phyloP scores from a whole-genome alignment of 2,888 invertebrate genomes.

The Fabriciana adippe region DNA sequence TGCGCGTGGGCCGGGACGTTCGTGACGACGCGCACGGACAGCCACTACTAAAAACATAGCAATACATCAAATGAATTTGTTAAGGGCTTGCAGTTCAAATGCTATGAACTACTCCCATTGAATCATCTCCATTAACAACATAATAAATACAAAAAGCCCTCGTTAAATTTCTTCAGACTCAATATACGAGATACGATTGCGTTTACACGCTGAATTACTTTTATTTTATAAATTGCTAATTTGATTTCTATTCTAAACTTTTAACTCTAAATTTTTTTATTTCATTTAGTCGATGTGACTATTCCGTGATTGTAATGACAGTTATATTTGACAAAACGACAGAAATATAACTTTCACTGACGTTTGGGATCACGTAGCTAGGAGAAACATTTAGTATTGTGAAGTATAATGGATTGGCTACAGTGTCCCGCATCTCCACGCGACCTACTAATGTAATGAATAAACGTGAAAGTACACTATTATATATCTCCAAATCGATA shows the following conservation, averaged over 20 bases:
- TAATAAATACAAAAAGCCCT: too few relatives aligned
- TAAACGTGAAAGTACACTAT: slow-evolving; percentile 50
- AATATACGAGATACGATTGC: too few relatives aligned
- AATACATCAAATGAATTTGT: slow-evolving; percentile 5
- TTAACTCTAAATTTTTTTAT: neutral
- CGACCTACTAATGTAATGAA: slow-evolving; percentile 73
- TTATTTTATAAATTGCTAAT: neutral
- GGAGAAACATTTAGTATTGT: slow-evolving; percentile 59
- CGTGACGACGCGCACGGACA: slow-evolving; percentile 25
- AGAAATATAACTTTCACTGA: slow-evolving; percentile 68
- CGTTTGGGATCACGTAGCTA: slow-evolving; percentile 58
- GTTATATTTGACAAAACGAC: slow-evolving; percentile 55
- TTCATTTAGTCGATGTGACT: slow-evolving; percentile 9
- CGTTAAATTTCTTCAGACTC: too few relatives aligned
- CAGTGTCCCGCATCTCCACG: slow-evolving; percentile 52
- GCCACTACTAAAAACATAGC: neutral
- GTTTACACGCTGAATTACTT: too few relatives aligned
- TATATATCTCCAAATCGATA: too few relatives aligned
- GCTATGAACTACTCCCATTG: neutral
- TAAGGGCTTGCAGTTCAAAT: neutral
- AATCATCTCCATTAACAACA: too few relatives aligned
- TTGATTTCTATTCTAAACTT: neutral
- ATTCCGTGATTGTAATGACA: slow-evolving; percentile 48
- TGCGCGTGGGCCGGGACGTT: slow-evolving; percentile 43
- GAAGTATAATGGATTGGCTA: slow-evolving; percentile 59